A percentile compares a stretch with the other conserved stretches of the same genome.
Conservation (phyloP, 2,888 invertebrate species). For the Amaurobius ferox region DNA sequence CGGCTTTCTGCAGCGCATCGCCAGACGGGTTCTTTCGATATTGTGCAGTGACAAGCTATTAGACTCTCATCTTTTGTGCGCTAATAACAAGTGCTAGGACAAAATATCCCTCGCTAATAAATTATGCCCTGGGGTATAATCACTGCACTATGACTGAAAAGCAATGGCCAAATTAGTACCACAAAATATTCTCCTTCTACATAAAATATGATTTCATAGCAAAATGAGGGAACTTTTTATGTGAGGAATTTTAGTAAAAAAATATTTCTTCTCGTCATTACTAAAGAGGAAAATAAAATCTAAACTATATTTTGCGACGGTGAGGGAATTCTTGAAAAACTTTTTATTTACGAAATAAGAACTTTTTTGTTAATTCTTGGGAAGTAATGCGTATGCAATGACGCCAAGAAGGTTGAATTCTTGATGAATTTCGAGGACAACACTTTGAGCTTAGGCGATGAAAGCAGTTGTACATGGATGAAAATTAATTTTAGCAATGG, state of each 20-base stretch:
- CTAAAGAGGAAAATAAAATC: slow-evolving; percentile 15
- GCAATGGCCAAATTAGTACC: slow-evolving; percentile 41
- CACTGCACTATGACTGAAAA: slow-evolving; percentile 24
- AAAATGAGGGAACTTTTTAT: slow-evolving; percentile 38
- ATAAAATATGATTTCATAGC: slow-evolving; percentile 64
- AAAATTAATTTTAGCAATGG: background rate
- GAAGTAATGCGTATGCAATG: background rate
- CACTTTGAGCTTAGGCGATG: background rate
- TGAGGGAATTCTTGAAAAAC: background rate
- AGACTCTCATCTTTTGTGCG: slow-evolving; percentile 53
- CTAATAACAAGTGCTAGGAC: slow-evolving; percentile 68
- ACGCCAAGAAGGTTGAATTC: background rate
- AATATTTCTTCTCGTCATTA: slow-evolving; percentile 51
- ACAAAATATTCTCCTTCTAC: slow-evolving; percentile 52
- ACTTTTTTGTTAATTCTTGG: background rate
- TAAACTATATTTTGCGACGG: slow-evolving; percentile 11
- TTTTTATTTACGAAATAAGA: background rate
- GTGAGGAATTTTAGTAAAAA: slow-evolving; percentile 37
- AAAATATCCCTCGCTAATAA: slow-evolving; percentile 35
- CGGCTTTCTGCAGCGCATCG: background rate
- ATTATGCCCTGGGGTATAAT: slow-evolving; percentile 24
- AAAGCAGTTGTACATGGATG: background rate
- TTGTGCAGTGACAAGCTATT: slow-evolving; percentile 52
- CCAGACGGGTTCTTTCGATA: background rate
- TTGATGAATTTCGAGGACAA: background rate